A percentile compares a stretch with the other conserved stretches of the same genome.
These are phyloP conservation scores for Sarcophaga caerulescens DNA, from an alignment of 2,888 invertebrate species.

Conservation along the genomic window DNA sequence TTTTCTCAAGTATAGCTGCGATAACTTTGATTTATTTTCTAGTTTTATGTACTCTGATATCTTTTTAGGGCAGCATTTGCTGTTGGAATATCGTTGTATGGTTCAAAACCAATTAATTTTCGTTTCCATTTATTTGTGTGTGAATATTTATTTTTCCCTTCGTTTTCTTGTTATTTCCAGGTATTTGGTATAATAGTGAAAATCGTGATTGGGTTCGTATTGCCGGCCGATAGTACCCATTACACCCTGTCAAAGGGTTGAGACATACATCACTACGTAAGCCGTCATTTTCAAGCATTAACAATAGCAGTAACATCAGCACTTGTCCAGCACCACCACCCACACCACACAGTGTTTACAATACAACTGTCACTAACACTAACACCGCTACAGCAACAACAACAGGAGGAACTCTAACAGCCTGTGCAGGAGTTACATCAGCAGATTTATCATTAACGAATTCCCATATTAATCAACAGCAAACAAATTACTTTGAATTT, in stretches of 20 bases:
- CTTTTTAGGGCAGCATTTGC: not conserved
- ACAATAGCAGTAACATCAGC: slow-evolving; percentile 76
- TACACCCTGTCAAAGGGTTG: slow-evolving; percentile 81
- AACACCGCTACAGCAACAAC: slow-evolving; percentile 52
- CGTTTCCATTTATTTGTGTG: slow-evolving; percentile 35
- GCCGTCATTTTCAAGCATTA: slow-evolving; percentile 76
- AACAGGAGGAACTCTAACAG: slow-evolving; percentile 73
- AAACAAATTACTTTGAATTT: slow-evolving; percentile 77
- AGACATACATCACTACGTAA: slow-evolving; percentile 80
- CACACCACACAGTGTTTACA: slow-evolving; percentile 72
- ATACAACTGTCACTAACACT: slow-evolving; percentile 47
- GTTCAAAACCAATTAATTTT: slow-evolving; percentile 63
- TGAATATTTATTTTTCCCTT: slow-evolving; percentile 1
- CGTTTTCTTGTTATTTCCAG: slow-evolving; percentile 71
- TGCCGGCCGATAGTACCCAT: slow-evolving; percentile 82
- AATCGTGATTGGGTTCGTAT: slow-evolving; percentile 81
- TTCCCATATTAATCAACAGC: slow-evolving; percentile 74
- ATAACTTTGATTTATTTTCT: not conserved
- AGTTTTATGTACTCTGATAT: not conserved
- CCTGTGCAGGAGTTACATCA: slow-evolving; percentile 7
- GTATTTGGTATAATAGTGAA: slow-evolving; percentile 82
- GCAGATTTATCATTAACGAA: slow-evolving; percentile 68
- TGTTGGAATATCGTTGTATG: slow-evolving; percentile 8
- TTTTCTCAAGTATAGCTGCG: not conserved
- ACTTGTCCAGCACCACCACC: slow-evolving; percentile 78